Evolutionary conservation across 2,113 vertebrate species (phyloP), one percentile per base, ranked within the genome.

Genomic region (Gila orcuttii): DNA sequence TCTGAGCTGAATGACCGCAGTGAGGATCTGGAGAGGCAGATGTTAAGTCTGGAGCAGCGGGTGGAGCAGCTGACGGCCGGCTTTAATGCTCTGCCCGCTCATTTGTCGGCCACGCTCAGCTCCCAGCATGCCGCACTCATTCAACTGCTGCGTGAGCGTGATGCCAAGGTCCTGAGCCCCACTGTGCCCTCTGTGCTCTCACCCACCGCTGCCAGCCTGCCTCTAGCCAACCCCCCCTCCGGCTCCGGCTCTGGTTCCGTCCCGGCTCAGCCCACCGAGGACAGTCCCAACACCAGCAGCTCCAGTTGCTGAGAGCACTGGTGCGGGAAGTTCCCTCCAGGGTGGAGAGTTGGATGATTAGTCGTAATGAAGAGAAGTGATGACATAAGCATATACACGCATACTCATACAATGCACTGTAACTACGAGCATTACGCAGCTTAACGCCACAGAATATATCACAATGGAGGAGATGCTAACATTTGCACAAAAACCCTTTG

Each of bases 1-100:
- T 97, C 98, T 0, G 98, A 99, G 88, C 96, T 99, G 84, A 98
- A 98, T 0, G 98, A 99, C 79, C 97, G 98, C 89, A 99, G 98
- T 0, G 98, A 99, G 91, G 98, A 99, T 92, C 91, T 99, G 93
- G 98, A 99, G 93, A 97, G 97, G 79, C 98, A 98, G 93, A 96
- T 99, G n/a, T 92, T 97, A 73, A 96, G 97, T 86, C 92, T 99
- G 93, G 98, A 99, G 91, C 93, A 96, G 83, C 96, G 98, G 83
- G 95, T 99, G 93, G 98, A 99, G 93, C 97, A 97, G 88, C 96
- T 99, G 82, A 95, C 96, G 0, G 90, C 96, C 28, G 96, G 95
- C 87, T 97, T 99, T 94, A 96, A 95, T 55, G 94, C 97, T 9
- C 93, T 99, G 88, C 98, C 98, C 0, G 93, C 96, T 82, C 96